Evolutionary conservation across 1,140 invertebrate species (phyloP).

Genomic region (Magallana ariakensis): DNA sequence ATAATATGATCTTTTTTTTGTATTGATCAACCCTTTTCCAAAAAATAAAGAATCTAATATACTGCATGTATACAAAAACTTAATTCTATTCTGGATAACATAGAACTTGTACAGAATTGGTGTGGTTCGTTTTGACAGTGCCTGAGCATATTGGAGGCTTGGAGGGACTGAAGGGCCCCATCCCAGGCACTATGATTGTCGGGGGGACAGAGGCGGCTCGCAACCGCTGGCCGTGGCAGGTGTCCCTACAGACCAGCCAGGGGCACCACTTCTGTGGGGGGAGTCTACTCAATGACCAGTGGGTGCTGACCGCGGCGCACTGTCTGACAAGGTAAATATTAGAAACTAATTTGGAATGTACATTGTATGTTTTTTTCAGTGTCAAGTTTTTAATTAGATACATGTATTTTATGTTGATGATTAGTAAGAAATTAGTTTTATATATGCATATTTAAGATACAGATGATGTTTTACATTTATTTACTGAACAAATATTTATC

Average conservation of each 20-base stretch:
- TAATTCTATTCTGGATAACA: too few relatives aligned
- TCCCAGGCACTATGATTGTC: conserved; percentile 58
- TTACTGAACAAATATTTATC: background rate
- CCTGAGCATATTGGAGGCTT: conserved; percentile 10
- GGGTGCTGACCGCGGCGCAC: conserved; percentile 87
- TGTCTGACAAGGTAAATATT: conserved; percentile 79
- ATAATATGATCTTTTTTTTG: too few relatives aligned
- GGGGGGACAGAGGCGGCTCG: conserved; percentile 54
- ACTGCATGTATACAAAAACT: too few relatives aligned
- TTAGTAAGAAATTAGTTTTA: too few relatives aligned
- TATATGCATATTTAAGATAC: too few relatives aligned
- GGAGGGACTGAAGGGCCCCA: background rate
- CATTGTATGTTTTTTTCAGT: too few relatives aligned
- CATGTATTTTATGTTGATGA: too few relatives aligned
- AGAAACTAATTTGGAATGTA: background rate
- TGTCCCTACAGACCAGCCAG: conserved; percentile 56
- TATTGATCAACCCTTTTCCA: too few relatives aligned
- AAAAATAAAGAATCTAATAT: too few relatives aligned
- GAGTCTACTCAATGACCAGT: conserved; percentile 85
- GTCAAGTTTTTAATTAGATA: too few relatives aligned
- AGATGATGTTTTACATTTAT: too few relatives aligned
- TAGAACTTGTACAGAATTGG: too few relatives aligned
- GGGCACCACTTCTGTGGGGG: conserved; percentile 85
- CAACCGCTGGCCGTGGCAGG: conserved; percentile 69
- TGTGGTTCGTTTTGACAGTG: background rate